Evolutionary conservation across 1,140 invertebrate genomes (phyloP), one percentile per base, ranked within the genome.

Genomic region (Chlorops oryzae): DNA sequence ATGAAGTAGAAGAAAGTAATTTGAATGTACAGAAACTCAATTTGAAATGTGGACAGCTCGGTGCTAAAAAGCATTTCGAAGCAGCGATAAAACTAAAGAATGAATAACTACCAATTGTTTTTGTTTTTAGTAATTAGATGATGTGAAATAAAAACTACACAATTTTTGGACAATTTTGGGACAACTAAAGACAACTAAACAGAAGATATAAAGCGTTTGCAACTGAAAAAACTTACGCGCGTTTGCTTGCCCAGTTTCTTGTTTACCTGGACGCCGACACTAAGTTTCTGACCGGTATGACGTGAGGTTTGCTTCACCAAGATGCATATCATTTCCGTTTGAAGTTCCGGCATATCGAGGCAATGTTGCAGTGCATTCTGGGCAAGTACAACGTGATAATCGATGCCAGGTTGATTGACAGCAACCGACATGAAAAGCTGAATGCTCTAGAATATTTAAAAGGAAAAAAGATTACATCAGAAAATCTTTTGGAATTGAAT

Each of bases 381-480:
- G 20, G 92, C 92, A 52, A 97, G 76, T 40, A 90, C 88, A 58
- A 96, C 92, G 68, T 96, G 93, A 72, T 95, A 94, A 75, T 96
- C 93, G 60, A 97, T 94, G 59, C 90, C 90, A 28, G 91, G 88
- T 59, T 93, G 89, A 74, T 96, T 93, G 52, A 97, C 85, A 15
- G 86, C 84, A 54, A 94, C 92, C 15, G 90, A 94, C 80, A 92
- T 93, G 74, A 96, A 97, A 58, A 96, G 78, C 69, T 95, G 90
- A 58, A 91, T 86, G 71, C 90, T 90, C 89, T 93, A 74, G 46
- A 73, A n/a, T n/a, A n/a, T 56, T 52, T 22, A 40, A 13, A 21
- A 9, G 3, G 37, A 32, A 37, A 15, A 28, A 57, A 28, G 6
- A 22, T 27, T n/a, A 1, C 1, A 7, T 24, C 2, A 5, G 15